Percentiles rank a stretch among this genome's conserved stretches.
These are phyloP conservation scores for Odontamblyopus rebecca DNA, from an alignment of 2,797 vertebrate species.

Conservation along the genomic window DNA sequence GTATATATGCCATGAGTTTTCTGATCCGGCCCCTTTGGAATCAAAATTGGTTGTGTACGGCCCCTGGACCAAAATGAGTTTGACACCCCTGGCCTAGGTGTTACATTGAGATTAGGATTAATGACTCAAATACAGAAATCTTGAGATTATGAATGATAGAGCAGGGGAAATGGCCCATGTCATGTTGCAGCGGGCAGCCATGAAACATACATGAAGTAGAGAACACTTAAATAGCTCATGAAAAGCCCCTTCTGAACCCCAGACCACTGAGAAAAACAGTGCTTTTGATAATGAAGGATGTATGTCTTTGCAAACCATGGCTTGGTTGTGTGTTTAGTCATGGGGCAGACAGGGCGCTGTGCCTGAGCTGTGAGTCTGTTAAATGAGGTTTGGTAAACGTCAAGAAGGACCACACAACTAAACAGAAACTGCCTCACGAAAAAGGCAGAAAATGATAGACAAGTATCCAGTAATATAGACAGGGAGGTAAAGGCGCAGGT, in stretches of 20 bases:
- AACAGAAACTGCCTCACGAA: constrained; percentile 60
- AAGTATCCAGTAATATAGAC: constrained; percentile 17
- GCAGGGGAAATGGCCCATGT: constrained; percentile 62
- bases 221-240: constrained; percentile 72
- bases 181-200: constrained; percentile 52
- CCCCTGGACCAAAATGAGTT: too few species aligned
- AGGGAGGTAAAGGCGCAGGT: constrained; percentile 15
- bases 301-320: constrained; percentile 17
- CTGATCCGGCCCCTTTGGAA: too few species aligned
- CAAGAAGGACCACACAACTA: constrained; percentile 55
- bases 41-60: too few species aligned
- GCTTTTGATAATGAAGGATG: constrained; percentile 20
- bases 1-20: too few species aligned
- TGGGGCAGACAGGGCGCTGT: constrained; percentile 42
- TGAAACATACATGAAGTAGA: constrained; percentile 51
- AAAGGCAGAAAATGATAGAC: neutral
- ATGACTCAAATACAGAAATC: constrained; percentile 36
- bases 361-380: constrained; percentile 40
- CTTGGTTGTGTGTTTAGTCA: constrained; percentile 48
- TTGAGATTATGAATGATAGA: constrained; percentile 39
- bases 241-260: constrained; percentile 56
- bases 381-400: constrained; percentile 58
- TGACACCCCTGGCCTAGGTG: too few species aligned
- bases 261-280: constrained; percentile 42
- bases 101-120: constrained; percentile 20